These are phyloP conservation scores for Anguilla marmorata DNA, from an alignment of 2,797 vertebrate genomes.

Conservation along the genomic window DNA sequence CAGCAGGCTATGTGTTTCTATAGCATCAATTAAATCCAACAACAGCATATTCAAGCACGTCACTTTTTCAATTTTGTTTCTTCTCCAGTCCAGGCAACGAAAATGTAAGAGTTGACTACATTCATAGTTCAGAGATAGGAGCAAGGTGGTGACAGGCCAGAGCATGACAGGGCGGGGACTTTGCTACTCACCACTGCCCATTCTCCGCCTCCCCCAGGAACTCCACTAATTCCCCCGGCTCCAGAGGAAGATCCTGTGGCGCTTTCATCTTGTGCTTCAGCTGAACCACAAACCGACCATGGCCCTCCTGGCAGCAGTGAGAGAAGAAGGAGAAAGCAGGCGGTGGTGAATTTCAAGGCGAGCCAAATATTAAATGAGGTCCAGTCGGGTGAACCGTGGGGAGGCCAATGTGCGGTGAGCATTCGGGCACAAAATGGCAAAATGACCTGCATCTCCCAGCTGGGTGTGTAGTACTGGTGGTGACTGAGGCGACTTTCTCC, in stretches of 20 bases:
- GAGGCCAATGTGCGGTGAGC: conserved; percentile 29
- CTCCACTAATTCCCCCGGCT: conserved; percentile 78
- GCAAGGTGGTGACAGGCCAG: neutral
- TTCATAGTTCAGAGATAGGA: neutral
- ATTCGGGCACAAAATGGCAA: neutral
- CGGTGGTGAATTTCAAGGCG: conserved; percentile 8
- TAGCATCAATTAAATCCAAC: neutral
- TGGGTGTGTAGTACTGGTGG: neutral
- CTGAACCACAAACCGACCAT: conserved; percentile 75
- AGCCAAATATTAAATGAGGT: conserved; percentile 52
- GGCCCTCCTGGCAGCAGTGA: conserved; percentile 66
- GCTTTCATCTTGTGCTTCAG: conserved; percentile 75
- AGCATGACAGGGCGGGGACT: conserved; percentile 15
- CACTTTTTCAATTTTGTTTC: neutral
- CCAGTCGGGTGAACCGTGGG: conserved; percentile 45
- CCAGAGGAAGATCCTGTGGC: conserved; percentile 66
- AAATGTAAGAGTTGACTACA: neutral
- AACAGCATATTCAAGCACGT: neutral
- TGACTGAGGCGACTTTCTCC: neutral
- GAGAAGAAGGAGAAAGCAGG: conserved; percentile 31
- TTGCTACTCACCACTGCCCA: conserved; percentile 73
- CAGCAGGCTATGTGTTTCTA: neutral
- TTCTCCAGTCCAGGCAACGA: neutral
- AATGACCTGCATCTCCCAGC: neutral
- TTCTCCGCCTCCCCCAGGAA: conserved; percentile 78